Conservation (phyloP, 2,888 invertebrate species). For the Lasiommata megera region DNA sequence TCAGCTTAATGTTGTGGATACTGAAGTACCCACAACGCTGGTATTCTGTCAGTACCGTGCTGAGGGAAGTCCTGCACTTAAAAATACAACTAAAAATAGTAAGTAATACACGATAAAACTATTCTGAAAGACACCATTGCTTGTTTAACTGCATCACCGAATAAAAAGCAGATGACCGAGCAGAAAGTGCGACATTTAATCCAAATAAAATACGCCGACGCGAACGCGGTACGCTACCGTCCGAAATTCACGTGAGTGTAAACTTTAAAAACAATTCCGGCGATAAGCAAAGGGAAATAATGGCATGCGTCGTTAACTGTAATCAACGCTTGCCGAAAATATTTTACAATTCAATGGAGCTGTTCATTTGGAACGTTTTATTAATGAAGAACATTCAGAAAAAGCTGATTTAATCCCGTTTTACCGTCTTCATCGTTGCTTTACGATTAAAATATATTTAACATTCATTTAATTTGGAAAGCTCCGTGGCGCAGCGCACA, state of each 20-base stretch:
- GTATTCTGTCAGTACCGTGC: too few species aligned
- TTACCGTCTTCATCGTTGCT: not conserved
- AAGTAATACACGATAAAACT: too few species aligned
- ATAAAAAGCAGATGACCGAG: not conserved
- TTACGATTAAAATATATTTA: not conserved
- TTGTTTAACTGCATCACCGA: too few species aligned
- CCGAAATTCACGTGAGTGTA: conserved; percentile 7
- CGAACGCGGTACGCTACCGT: not conserved
- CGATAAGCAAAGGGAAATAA: conserved; percentile 15
- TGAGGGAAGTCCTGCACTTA: too few species aligned
- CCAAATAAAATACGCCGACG: conserved; percentile 3
- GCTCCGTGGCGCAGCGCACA: too few species aligned
- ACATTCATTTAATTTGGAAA: not conserved
- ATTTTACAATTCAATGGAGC: conserved; percentile 14
- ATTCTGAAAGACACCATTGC: too few species aligned
- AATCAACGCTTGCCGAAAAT: conserved; percentile 15
- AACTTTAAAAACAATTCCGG: conserved; percentile 14
- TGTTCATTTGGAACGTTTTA: conserved; percentile 12
- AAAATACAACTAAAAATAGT: too few species aligned
- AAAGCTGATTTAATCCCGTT: not conserved
- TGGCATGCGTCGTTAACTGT: conserved; percentile 11
- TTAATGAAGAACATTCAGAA: conserved; percentile 8
- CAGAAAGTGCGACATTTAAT: not conserved
- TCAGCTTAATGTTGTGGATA: too few species aligned
- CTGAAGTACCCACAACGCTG: too few species aligned